A percentile compares a stretch with the other conserved stretches of the same genome.
Conservation (phyloP, 1,140 invertebrate species). For the Dufourea novaeangliae region DNA sequence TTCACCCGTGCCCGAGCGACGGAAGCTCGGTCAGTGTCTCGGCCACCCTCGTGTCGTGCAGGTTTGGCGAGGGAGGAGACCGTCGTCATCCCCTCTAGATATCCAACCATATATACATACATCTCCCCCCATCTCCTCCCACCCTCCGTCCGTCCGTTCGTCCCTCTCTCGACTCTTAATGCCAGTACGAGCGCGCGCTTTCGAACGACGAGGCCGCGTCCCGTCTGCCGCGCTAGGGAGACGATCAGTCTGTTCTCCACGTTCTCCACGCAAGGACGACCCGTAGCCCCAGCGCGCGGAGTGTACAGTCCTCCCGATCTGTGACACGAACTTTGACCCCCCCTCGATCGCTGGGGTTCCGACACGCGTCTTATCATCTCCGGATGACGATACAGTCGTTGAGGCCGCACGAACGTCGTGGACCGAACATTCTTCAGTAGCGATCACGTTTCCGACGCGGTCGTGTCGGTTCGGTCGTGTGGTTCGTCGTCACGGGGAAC, state of each 20-base stretch:
- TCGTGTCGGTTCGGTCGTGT: neutral
- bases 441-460: constrained; percentile 15
- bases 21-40: constrained; percentile 68
- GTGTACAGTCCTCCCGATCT: constrained; percentile 38
- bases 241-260: constrained; percentile 68
- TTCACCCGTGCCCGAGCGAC: constrained; percentile 21
- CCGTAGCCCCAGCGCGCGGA: constrained; percentile 10
- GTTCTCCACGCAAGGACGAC: constrained; percentile 65
- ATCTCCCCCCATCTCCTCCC: constrained; percentile 43
- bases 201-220: constrained; percentile 64
- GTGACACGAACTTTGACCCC: constrained; percentile 50
- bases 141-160: constrained; percentile 29
- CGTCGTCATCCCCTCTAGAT: constrained; percentile 60
- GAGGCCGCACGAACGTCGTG: constrained; percentile 12
- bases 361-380: constrained; percentile 19
- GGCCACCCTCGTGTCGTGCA: constrained; percentile 62
- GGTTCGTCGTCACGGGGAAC: neutral
- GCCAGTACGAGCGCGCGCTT: constrained; percentile 67
- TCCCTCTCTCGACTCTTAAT: constrained; percentile 62
- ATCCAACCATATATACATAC: constrained; percentile 34
- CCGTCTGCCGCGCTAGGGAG: constrained; percentile 54
- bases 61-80: constrained; percentile 61
- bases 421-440: constrained; percentile 26
- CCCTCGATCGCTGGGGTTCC: constrained; percentile 15
- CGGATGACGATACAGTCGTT: constrained; percentile 30